Evolutionary conservation across 64 coral and sea anemone species (phyloP), one percentile per base, ranked within the genome.

Genomic region (Anthopleura sola): DNA sequence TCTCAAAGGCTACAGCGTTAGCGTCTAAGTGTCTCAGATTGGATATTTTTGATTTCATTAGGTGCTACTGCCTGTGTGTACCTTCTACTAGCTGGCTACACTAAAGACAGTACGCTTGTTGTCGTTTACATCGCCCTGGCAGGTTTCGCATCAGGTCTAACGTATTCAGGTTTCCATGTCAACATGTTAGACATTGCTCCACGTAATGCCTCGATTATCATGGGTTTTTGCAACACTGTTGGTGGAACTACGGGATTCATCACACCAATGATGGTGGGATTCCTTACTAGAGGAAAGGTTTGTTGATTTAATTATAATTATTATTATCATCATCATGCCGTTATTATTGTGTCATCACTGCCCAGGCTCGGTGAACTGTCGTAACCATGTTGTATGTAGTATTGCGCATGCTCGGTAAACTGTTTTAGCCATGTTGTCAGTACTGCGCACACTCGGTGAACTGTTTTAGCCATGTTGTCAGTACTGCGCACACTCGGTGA

Each of bases 81-180:
- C 31, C 92, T 96, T 36, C 50, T 96, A 49, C 84, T 92, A 9
- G 90, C 94, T 5, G 87, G 94, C 5, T 96, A 96, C 31, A 88
- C 88, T 13, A 84, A 66, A 29, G 85, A 60, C 26, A 50, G 87
- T 10, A 54, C 46, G 36, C 47, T 86, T 13, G 87, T 92, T 1
- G 91, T 96, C 19, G 71, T 18, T 18, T 92, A 76, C 21, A 92
- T 96, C 69, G 88, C 81, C 34, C 21, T 96, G 15, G 87, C 90
- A 19, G 94, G 94, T 0, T 83, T 79, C 2, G 69, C 87, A 7
- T 71, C 87, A 19, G 94, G 94, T 18, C 40, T 90, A 28, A 29
- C 92, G n/a, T 96, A 96, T 36, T 87, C 94, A n/a, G 94, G 94
- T 1, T 96, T 96, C 55, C 94, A 96, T 86, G 94, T 96, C n/a